Base-by-base conservation (phyloP, 2,797 vertebrate species). In the Myotis daubentonii region DNA sequence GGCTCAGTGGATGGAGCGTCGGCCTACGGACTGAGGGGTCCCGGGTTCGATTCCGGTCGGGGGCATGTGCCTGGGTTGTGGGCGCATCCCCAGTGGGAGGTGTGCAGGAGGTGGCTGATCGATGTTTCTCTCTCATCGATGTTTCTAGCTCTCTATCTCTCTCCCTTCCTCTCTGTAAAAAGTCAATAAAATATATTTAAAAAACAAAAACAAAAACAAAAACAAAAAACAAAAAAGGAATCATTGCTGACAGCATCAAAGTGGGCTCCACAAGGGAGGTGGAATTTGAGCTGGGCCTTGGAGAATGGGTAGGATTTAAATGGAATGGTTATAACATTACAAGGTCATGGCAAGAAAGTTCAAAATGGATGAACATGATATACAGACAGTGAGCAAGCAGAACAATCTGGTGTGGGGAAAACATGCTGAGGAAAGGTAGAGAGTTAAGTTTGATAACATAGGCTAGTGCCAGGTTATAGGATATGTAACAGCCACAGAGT, bases 171-270 rank as follows among this genome's bases (percentile, higher is more conserved):
- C n/a, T n/a, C n/a, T n/a, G n/a, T n/a, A n/a, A n/a, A n/a, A n/a
- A n/a, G n/a, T n/a, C n/a, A n/a, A n/a, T n/a, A n/a, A n/a, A n/a
- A n/a, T n/a, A n/a, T n/a, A n/a, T n/a, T n/a, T n/a, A n/a, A n/a
- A n/a, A n/a, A n/a, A n/a, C n/a, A n/a, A n/a, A n/a, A n/a, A n/a
- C n/a, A n/a, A n/a, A n/a, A n/a, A n/a, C n/a, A n/a, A n/a, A n/a
- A n/a, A n/a, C n/a, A n/a, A n/a, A n/a, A n/a, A n/a, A n/a, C 38
- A 87, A 71, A 60, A 87, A 82, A 87, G 55, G n/a, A 72, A 62
- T 70, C 30, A 62, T 47, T 86, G 25, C 30, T 62, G 44, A 65
- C 53, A 51, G 25, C 16, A 49, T 91, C 41, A 72, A 68, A 57
- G 68, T 87, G 81, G 41, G 10, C 25, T 55, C 38, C 30, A 51